Base-by-base conservation (phyloP, 2,113 vertebrate species). In the Ivindomyrus marchei region DNA sequence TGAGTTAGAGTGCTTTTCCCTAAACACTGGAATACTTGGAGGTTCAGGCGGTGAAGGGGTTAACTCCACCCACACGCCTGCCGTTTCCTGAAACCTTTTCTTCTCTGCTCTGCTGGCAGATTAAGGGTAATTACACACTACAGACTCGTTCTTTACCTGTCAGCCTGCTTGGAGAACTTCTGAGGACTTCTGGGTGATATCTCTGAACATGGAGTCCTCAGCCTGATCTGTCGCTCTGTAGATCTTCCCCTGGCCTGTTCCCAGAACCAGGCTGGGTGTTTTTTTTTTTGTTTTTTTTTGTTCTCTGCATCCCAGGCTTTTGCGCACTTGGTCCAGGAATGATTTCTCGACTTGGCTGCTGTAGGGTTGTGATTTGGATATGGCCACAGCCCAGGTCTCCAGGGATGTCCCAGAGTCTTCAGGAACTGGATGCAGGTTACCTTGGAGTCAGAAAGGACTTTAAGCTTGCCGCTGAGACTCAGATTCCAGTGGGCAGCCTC, bases 111-210 rank as follows among this genome's bases (percentile, higher is more conserved):
- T 85, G 45, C 92, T 91, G 85, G 88, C 70, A 84, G 90, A 85
- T 90, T 92, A 85, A 70, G 87, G 88, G 91, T 94, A 94, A 95
- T 95, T 95, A 94, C 90, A 42, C 88, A 56, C 39, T 84, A 47
- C 42, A 84, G 39, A 84, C 80, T 93, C 92, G 94, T 92, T 92
- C 90, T 91, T 91, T 86, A 86, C 90, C 89, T 89, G 91, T 39
- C 85, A 91, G 91, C 89, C 45, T 47, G 83, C 83, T n/a, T 47
- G 39, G 83, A 85, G 24, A 47, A 47, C 45, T 46, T 85, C 39
- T 21, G 36, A 19, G 45, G 39, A 77, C 70, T 77, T 77, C 13
- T 77, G 70, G 31, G 36, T 42, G 74, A 42, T 80, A 17, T 42
- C 74, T 80, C 74, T 80, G 74, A 80, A 42, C 74, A 80, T 8